Base-by-base conservation (phyloP, 2,888 invertebrate species). In the Leptopterna dolabrata region DNA sequence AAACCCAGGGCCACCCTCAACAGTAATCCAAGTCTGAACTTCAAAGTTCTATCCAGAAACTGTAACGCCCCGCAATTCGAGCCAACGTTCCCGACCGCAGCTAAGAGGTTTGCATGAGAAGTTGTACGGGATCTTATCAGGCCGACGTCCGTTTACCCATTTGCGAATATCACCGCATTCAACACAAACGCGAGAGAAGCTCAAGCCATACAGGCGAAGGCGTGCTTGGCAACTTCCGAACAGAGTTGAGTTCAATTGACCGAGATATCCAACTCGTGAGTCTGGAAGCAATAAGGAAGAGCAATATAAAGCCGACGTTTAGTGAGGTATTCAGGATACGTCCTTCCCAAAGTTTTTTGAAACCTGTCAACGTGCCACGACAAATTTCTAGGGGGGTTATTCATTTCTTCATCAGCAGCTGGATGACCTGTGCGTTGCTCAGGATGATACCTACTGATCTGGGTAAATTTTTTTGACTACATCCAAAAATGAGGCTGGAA, bases 231-330 rank as follows among this genome's bases (percentile, higher is more conserved):
- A 63, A 24, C 7, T 63, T 63, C 63, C 63, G 63, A 24, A 63
- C 11, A 6, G 63, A 63, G 45, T 78, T 41, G n/a, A 41, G 76
- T 76, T 78, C 19, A 78, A 78, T 78, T 78, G 45, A 78, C 78
- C 45, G 78, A 19, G 45, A 78, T 78, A 78, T 78, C 78, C 45
- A 19, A 45, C 41, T 7, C 71, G 2, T 24, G 24, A 70, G 70
- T 76, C 13, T 76, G 29, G 1, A 27, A 76, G 30, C 30, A 76
- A 30, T 27, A 76, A 76, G 36, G 76, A 76, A 76, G 47, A 1
- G 13, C 47, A 47, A 47, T 47, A 47, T 13, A 13, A 47, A 3
- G 47, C 36, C 36, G 7, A 36, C 4, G 7, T 36, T 36, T 36
- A 7, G 7, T 36, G 4, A 36, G 36, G 4, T 36, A 36, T 36